Conservation (phyloP, 2,113 vertebrate genomes). For the Romanogobio albipinnatus region DNA sequence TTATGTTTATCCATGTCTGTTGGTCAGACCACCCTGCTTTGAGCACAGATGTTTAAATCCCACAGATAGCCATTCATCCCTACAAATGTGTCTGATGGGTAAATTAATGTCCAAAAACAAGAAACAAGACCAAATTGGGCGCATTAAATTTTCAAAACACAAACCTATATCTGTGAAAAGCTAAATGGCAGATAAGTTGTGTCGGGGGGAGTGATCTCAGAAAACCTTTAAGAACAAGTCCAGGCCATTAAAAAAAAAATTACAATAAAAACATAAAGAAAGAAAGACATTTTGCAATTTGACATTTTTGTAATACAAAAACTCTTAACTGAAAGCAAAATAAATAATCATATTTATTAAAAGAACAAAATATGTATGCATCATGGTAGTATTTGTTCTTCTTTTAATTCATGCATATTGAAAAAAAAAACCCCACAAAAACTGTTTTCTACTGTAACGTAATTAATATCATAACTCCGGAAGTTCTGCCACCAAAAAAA, state of each 20-base stretch:
- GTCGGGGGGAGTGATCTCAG: background rate
- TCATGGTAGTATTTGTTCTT: background rate
- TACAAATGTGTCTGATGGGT: background rate
- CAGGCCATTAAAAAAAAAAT: too few species aligned
- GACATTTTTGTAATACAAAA: too few species aligned
- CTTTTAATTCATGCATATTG: too few species aligned
- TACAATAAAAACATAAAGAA: too few species aligned
- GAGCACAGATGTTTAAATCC: background rate
- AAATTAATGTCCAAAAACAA: background rate
- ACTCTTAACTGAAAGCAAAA: too few species aligned
- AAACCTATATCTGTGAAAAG: background rate
- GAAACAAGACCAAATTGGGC: background rate
- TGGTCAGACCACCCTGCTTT: constrained; percentile 10
- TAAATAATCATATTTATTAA: too few species aligned
- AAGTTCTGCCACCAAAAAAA: too few species aligned
- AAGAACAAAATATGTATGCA: too few species aligned
- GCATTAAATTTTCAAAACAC: background rate
- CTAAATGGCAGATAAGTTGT: background rate
- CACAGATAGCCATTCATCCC: constrained; percentile 4
- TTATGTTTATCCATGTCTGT: constrained; percentile 24
- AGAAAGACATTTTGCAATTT: too few species aligned
- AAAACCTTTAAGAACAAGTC: background rate
- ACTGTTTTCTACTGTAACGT: too few species aligned
- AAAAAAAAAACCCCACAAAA: too few species aligned
- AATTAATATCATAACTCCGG: too few species aligned